Conservation (phyloP, 2,113 vertebrate species). For the Himantopus leucocephalus region DNA sequence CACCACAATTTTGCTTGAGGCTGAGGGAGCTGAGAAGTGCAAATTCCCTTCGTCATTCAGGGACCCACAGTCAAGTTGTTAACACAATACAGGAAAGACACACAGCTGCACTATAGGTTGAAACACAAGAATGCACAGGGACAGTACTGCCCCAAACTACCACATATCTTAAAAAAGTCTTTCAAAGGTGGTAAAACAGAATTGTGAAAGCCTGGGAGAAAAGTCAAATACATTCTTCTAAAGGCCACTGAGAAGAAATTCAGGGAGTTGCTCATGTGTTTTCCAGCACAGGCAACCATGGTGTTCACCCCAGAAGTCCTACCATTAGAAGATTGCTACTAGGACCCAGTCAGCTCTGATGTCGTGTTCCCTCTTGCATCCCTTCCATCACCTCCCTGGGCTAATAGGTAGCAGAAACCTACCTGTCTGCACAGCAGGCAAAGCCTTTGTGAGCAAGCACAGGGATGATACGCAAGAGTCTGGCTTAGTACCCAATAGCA, state of each 20-base stretch:
- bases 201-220: background rate
- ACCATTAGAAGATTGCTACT: background rate
- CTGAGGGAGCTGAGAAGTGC: background rate
- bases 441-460: background rate
- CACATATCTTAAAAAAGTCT: background rate
- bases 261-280: background rate
- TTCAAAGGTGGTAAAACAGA: background rate
- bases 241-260: background rate
- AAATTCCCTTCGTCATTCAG: background rate
- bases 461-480: background rate
- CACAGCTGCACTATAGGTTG: background rate
- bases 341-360: background rate
- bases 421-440: background rate
- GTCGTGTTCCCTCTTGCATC: accelerated
- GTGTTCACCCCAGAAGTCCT: background rate
- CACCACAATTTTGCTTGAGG: background rate
- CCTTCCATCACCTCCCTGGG: background rate
- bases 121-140: background rate
- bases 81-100: background rate
- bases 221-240: background rate
- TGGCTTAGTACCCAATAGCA: background rate
- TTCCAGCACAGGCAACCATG: background rate
- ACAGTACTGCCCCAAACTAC: background rate
- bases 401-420: background rate
- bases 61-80: background rate